These are phyloP conservation scores for Hippoglossus hippoglossus DNA, from an alignment of 2,797 vertebrate species.

Conservation along the genomic window DNA sequence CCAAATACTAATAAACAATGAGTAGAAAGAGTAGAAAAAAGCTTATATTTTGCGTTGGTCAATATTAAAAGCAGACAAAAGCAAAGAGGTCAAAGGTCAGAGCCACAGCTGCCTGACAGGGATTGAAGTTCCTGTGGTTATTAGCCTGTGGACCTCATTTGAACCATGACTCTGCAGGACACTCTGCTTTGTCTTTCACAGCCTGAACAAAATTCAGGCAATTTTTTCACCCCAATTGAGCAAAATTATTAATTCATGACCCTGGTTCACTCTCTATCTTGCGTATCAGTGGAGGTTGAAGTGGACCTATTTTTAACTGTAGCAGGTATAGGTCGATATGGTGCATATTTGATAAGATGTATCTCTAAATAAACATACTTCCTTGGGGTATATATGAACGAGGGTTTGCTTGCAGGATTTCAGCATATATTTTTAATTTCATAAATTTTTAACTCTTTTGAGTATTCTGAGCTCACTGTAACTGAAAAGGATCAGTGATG, in stretches of 20 bases:
- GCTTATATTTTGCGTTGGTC: background rate
- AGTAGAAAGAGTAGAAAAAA: background rate
- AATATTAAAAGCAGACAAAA: conserved; percentile 13
- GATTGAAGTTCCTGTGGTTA: background rate
- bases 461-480: background rate
- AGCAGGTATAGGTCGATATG: conserved; percentile 1
- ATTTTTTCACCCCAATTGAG: conserved; percentile 40
- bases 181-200: conserved; percentile 17
- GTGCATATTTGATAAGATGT: conserved; percentile 11
- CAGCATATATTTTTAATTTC: conserved; percentile 9
- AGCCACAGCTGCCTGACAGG: conserved; percentile 13
- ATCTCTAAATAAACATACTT: background rate
- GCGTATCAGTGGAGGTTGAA: background rate
- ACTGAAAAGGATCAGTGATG: background rate
- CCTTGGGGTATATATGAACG: no score
- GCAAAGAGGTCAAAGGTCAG: conserved; percentile 25
- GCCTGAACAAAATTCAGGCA: conserved; percentile 1
- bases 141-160: background rate
- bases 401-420: background rate
- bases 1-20: background rate
- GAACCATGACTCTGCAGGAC: conserved; percentile 11
- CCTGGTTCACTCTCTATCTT: conserved; percentile 37
- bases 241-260: conserved; percentile 64
- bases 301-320: conserved; percentile 43
- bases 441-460: background rate